These are phyloP conservation scores for Halcyon smyrnensis DNA, from an alignment of 2,797 vertebrate species.

Conservation along the genomic window DNA sequence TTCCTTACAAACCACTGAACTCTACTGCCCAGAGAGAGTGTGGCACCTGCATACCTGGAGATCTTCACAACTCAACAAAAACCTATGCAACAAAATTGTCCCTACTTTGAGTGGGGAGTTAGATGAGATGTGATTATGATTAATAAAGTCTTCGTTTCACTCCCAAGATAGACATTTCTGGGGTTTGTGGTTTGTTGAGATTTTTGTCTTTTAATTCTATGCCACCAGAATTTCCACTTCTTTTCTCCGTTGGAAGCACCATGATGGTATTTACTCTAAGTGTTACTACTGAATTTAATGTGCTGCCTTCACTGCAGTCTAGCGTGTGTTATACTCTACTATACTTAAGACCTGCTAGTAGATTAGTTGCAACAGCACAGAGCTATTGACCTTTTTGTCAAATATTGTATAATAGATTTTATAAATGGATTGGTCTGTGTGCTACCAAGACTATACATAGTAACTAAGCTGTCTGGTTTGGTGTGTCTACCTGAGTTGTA, in stretches of 20 bases:
- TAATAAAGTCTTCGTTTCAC: not conserved
- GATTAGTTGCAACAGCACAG: not conserved
- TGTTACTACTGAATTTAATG: not conserved
- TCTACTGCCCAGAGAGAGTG: rapidly evolving
- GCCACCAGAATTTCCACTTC: not conserved
- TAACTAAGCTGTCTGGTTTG: not conserved
- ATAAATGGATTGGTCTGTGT: not conserved
- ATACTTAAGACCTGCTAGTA: not conserved
- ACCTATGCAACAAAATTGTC: not conserved
- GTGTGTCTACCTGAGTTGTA: not conserved
- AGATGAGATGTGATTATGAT: not conserved
- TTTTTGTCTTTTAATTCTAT: not conserved
- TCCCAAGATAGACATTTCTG: not conserved
- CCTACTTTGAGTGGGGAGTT: not conserved
- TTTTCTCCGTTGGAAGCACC: not conserved
- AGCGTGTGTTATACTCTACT: not conserved
- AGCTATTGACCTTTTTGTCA: not conserved
- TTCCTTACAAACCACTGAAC: not conserved
- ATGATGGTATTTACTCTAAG: not conserved
- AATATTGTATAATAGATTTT: not conserved
- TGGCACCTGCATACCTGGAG: not conserved
- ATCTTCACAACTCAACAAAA: not conserved
- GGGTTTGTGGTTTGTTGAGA: not conserved
- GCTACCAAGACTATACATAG: not conserved
- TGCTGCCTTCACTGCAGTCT: not conserved